Evolutionary conservation across 2,888 invertebrate species (phyloP).

Genomic region (Amblyjoppa fuscipennis): DNA sequence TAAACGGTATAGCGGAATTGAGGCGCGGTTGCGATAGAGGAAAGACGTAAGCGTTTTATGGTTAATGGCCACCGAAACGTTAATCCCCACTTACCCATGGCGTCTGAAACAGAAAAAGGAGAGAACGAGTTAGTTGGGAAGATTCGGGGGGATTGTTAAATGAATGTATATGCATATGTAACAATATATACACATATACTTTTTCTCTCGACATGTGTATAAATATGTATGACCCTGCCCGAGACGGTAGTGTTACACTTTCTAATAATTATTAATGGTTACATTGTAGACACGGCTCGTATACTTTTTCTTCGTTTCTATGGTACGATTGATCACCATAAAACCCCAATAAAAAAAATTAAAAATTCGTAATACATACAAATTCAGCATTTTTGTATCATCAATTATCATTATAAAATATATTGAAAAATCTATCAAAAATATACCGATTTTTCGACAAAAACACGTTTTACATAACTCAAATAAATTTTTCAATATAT

Average conservation of each 20-base stretch:
- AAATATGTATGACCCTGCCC: background rate
- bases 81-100: constrained; percentile 90
- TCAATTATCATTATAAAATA: no score
- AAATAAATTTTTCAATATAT: no score
- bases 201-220: constrained; percentile 2
- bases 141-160: constrained; percentile 31
- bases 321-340: no score
- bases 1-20: constrained; percentile 2
- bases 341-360: no score
- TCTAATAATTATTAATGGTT: background rate
- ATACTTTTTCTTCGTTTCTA: no score
- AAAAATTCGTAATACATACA: no score
- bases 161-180: background rate
- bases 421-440: no score
- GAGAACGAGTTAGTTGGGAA: constrained; percentile 69
- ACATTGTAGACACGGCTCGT: background rate
- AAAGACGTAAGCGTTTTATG: constrained; percentile 51
- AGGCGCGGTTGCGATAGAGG: constrained; percentile 22
- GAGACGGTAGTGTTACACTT: background rate
- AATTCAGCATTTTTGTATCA: no score
- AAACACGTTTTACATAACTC: no score
- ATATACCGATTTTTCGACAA: no score
- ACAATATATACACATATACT: background rate
- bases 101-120: constrained; percentile 91
- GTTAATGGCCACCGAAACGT: constrained; percentile 61